phyloP scores from a whole-genome alignment of 2,888 invertebrate species.

The Agriopis marginaria region DNA sequence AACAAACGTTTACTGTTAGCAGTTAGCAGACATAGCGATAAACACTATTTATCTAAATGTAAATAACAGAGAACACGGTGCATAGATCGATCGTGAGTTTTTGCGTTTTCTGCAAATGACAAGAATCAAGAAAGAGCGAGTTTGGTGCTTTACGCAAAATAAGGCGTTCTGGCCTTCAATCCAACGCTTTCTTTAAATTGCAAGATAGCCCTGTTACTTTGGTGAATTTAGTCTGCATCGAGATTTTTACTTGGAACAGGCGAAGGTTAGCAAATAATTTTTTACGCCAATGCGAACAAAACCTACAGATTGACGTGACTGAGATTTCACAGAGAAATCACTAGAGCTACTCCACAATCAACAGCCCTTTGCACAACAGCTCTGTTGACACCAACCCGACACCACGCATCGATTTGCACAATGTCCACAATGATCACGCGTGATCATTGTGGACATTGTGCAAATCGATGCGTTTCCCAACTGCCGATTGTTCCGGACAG shows the following conservation, averaged over 20 bases:
- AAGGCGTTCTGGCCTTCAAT: too few relatives aligned
- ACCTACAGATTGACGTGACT: not conserved
- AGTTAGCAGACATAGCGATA: too few relatives aligned
- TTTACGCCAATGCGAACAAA: conserved; percentile 2
- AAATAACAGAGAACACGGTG: not conserved
- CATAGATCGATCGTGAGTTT: too few relatives aligned
- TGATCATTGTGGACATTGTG: conserved; percentile 24
- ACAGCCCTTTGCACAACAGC: conserved; percentile 29
- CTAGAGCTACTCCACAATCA: conserved; percentile 1
- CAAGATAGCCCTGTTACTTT: not conserved
- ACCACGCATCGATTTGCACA: conserved; percentile 31
- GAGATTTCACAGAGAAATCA: conserved; percentile 17
- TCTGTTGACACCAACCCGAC: conserved; percentile 27
- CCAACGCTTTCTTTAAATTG: too few relatives aligned
- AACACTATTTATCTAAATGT: too few relatives aligned
- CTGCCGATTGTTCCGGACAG: conserved; percentile 30
- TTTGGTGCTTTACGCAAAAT: too few relatives aligned
- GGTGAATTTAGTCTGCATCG: not conserved
- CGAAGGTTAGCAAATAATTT: conserved; percentile 4
- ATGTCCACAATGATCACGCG: conserved; percentile 16
- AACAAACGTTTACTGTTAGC: too few relatives aligned
- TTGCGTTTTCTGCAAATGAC: too few relatives aligned
- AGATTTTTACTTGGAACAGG: not conserved
- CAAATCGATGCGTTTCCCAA: conserved; percentile 32
- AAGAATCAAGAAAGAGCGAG: too few relatives aligned